Base-by-base conservation (phyloP, 2,797 vertebrate genomes). In the Microchirus variegatus region DNA sequence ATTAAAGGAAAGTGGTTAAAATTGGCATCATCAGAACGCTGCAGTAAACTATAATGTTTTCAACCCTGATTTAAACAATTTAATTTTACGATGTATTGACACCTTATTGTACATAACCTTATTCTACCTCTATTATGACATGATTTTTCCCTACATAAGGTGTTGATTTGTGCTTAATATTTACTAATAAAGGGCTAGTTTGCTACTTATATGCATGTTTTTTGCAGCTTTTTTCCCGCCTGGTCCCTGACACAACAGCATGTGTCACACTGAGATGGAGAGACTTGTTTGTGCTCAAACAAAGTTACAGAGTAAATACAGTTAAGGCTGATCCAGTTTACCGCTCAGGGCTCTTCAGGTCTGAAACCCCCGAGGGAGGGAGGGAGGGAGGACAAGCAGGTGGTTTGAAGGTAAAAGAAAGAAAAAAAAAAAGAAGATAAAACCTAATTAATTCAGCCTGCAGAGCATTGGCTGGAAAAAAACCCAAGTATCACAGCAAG, bases 381-480 rank as follows among this genome's bases (percentile, higher is more conserved):
- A 63, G 73, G 76, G 4, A 63, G 73, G 76, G 76, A 72, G 63
- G 50, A 51, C 19, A 75, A 67, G 60, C 46, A 73, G 57, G 66
- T 70, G 40, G 58, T 41, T 66, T 13, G 17, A 73, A 60, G 67
- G 59, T 22, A 22, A 5, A 22, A 4, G 5, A 22, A 22, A 22
- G 22, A 22, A 4, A 22, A 22, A 22, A 22, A 22, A 3, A 22
- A 22, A 73, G 77, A 67, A 69, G 78, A 76, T 59, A 66, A 22
- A 50, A 3, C 36, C 67, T 47, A 82, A 83, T 83, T 60, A 76
- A 77, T 73, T 70, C 48, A 66, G 50, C 41, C 66, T 67, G 53
- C 57, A 63, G 63, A 73, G 57, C 51, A n/a, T 3, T 3, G 8
- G 19, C 9, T 51, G 48, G 61, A 64, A 63, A 70, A 61, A 53